Evolutionary conservation across 2,113 vertebrate species (phyloP).

Genomic region (Propithecus coquereli): DNA sequence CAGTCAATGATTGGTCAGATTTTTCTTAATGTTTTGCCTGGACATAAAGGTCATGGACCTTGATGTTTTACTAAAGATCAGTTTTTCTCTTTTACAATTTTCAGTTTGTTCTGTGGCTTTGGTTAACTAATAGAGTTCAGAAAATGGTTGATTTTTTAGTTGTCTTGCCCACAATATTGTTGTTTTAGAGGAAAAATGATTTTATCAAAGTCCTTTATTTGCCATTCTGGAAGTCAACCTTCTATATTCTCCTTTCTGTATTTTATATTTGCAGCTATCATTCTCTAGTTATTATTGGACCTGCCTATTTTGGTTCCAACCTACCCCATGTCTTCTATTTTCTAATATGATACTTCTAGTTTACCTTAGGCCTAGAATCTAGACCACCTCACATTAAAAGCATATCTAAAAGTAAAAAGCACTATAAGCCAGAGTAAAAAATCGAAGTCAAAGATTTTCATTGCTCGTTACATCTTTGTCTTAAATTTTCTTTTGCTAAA

Average conservation of each 20-base stretch:
- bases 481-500: background rate
- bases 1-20: background rate
- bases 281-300: background rate
- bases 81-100: background rate
- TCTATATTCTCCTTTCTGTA: background rate
- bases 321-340: background rate
- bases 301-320: background rate
- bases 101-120: background rate
- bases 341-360: background rate
- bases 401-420: background rate
- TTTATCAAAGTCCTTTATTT: background rate
- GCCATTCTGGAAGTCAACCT: background rate
- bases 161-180: background rate
- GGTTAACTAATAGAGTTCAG: background rate
- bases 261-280: background rate
- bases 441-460: background rate
- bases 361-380: background rate
- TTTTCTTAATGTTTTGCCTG: background rate
- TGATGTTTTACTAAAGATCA: background rate
- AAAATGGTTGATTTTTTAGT: background rate
- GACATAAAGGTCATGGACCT: background rate
- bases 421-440: background rate
- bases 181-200: background rate
- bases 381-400: background rate
- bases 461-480: background rate